Conservation (phyloP, 2,797 vertebrate species). For the Trichosurus vulpecula region DNA sequence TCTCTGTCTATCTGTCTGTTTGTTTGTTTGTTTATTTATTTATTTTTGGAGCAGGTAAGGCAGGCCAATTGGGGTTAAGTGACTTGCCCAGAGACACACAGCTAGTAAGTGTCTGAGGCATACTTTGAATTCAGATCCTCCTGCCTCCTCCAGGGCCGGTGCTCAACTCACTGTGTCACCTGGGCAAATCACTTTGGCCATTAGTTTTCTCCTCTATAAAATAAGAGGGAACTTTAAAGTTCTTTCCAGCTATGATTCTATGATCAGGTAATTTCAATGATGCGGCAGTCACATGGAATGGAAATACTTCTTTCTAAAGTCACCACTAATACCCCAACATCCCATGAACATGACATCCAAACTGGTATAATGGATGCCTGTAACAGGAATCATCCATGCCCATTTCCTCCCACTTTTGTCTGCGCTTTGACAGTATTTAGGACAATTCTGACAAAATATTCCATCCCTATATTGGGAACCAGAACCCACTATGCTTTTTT, state of each 20-base stretch:
- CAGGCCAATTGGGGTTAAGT: too few relatives aligned
- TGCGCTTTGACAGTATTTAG: not conserved
- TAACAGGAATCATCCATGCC: not conserved
- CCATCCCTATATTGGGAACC: not conserved
- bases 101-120: too few relatives aligned
- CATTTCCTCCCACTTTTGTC: not conserved
- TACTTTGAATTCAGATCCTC: too few relatives aligned
- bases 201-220: not conserved
- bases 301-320: not conserved
- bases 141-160: too few relatives aligned
- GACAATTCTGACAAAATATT: not conserved
- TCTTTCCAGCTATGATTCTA: not conserved
- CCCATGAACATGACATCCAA: not conserved
- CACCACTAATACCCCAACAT: not conserved
- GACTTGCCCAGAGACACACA: too few relatives aligned
- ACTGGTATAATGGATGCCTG: not conserved
- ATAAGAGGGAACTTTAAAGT: not conserved
- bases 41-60: too few relatives aligned
- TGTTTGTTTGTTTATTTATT: too few relatives aligned
- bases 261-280: not conserved
- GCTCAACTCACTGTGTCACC: too few relatives aligned
- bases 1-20: too few relatives aligned
- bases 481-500: not conserved
- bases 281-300: not conserved
- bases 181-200: not conserved